These are phyloP conservation scores for Isaurus tuberculatus DNA, from an alignment of 92 coral and sea anemone species.

Conservation along the genomic window DNA sequence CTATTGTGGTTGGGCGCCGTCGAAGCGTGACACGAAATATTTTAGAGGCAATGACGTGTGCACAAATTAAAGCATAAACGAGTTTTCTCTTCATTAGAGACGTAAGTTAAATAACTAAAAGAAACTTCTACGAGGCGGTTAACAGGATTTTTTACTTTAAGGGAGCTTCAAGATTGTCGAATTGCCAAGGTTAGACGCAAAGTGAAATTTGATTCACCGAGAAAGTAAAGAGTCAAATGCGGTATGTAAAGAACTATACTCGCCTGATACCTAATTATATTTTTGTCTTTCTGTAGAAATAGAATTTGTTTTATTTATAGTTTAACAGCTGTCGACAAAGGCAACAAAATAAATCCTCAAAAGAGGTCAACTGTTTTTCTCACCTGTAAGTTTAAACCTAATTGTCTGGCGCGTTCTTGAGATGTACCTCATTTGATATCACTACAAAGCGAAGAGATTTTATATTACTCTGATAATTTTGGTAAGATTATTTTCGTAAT, in stretches of 20 bases:
- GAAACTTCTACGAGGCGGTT: slow-evolving; percentile 8
- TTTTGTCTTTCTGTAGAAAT: slow-evolving; percentile 34
- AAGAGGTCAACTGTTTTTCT: not conserved
- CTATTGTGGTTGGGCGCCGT: not conserved
- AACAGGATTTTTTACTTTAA: not conserved
- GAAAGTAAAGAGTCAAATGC: not conserved
- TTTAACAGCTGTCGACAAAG: not conserved
- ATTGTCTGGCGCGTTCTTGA: not conserved
- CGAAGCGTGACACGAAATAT: slow-evolving; percentile 12
- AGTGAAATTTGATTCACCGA: not conserved
- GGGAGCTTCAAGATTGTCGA: not conserved
- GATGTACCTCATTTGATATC: not conserved
- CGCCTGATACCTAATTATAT: not conserved
- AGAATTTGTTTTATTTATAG: slow-evolving; percentile 37
- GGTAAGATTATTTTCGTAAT: slow-evolving; percentile 26
- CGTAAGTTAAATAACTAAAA: slow-evolving; percentile 6
- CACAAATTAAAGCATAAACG: slow-evolving; percentile 14
- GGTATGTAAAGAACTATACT: slow-evolving; percentile 21
- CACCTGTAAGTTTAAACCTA: not conserved
- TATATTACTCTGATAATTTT: slow-evolving; percentile 10
- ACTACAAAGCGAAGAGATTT: not conserved
- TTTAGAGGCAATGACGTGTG: not conserved
- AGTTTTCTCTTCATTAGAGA: slow-evolving; percentile 31
- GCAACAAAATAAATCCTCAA: not conserved
- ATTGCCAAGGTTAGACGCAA: not conserved